A percentile compares a stretch with the other conserved stretches of the same genome.
phyloP scores from a whole-genome alignment of 2,113 vertebrate genomes.

The Lepidothrix coronata region DNA sequence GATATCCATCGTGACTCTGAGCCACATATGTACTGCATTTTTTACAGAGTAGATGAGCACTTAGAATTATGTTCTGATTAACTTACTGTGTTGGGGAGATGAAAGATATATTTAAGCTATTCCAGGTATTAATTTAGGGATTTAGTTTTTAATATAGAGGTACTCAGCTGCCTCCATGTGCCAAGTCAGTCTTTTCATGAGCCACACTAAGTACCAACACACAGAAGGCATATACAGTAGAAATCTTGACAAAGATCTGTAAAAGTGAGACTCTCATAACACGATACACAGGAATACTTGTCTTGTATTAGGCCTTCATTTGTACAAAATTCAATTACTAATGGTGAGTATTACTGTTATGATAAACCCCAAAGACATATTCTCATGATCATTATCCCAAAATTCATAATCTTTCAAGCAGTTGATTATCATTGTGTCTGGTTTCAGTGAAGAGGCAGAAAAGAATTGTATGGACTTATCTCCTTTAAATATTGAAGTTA shows the following conservation, averaged over 20 bases:
- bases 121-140: background rate
- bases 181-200: background rate
- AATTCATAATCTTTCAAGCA: background rate
- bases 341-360: background rate
- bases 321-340: background rate
- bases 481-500: background rate
- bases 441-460: background rate
- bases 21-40: background rate
- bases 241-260: background rate
- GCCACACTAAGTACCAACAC: background rate
- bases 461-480: background rate
- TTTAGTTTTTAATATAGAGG: background rate
- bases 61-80: background rate
- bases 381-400: background rate
- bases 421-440: background rate
- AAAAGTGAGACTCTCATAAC: background rate
- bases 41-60: background rate
- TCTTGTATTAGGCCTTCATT: background rate
- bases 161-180: background rate
- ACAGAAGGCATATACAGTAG: background rate
- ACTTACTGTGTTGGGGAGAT: background rate
- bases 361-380: background rate
- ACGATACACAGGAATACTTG: background rate
- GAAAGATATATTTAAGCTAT: background rate
- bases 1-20: accelerated